Base-by-base conservation (phyloP, 2,797 vertebrate species). In the Cyprinodon diabolis region DNA sequence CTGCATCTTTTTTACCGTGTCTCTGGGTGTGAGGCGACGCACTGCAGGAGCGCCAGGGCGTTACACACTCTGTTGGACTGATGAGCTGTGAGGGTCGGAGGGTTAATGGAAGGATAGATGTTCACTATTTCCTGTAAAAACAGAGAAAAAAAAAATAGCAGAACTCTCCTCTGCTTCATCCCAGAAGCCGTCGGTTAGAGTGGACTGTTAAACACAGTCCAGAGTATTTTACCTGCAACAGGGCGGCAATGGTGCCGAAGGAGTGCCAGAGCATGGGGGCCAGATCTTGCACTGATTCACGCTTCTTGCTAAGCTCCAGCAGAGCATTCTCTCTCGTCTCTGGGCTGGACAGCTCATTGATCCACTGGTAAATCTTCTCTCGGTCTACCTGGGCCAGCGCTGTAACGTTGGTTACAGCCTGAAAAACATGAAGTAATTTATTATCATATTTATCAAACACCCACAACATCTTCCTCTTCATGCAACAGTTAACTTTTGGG, bases 251-350 rank as follows among this genome's bases (percentile, higher is more conserved):
- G 0, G 98, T 99, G 78, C 98, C 98, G 75, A 98, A 99, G 0
- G 98, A 99, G 91, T 99, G 98, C 98, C 98, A 99, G 14, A 99
- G 95, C 97, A 99, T 99, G 0, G 98, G 98, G 0, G 98, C 98
- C 54, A 99, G 94, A 88, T 99, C 98, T 3, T 97, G 96, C 75
- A 99, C 98, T 0, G 98, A 99, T 76, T 99, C 98, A 0, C 97
- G 94, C 90, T 99, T 99, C 93, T 99, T 99, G 92, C 98, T 99
- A 7, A 99, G 95, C 90, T 99, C 98, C 90, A 99, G 91, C 91
- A 99, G 87, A 0, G 98, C 98, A 45, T 99, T 99, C 86, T 99
- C 98, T 57, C 98, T 95, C 0, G 97, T 99, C 87, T 99, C 98
- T 0, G 98, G 98, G 83, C 98, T 99, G 60, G 98, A 99, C 71